phyloP scores from a whole-genome alignment of 1,140 invertebrate genomes.

The Camponotus floridanus region DNA sequence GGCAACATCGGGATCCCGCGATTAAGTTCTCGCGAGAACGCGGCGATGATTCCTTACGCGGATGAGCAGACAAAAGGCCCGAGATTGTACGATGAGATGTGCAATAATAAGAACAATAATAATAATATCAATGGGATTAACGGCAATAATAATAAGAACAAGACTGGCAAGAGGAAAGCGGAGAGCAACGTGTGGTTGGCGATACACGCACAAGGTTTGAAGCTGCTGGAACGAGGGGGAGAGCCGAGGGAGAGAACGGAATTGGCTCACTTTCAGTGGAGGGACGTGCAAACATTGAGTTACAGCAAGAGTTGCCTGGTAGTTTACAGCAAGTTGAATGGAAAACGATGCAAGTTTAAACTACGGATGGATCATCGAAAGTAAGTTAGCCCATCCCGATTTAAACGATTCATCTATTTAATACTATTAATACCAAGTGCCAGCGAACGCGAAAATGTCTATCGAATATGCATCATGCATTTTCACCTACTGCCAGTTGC shows the following conservation, averaged over 20 bases:
- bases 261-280: conserved; percentile 87
- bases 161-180: conserved; percentile 75
- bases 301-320: conserved; percentile 91
- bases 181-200: conserved; percentile 85
- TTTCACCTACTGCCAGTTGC: no score
- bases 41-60: conserved; percentile 61
- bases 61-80: conserved; percentile 59
- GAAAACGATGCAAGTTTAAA: conserved; percentile 90
- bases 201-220: conserved; percentile 82
- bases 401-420: not conserved
- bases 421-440: not conserved
- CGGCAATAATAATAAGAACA: conserved; percentile 63
- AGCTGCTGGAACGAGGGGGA: conserved; percentile 81
- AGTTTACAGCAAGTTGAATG: conserved; percentile 87
- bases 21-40: conserved; percentile 66
- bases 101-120: conserved; percentile 52
- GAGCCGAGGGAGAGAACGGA: conserved; percentile 81
- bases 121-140: conserved; percentile 65
- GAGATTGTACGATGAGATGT: conserved; percentile 23
- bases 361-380: conserved; percentile 91
- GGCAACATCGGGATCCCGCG: conserved; percentile 69
- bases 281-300: conserved; percentile 91
- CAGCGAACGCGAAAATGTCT: not conserved
- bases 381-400: conserved; percentile 81
- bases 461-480: not conserved